phyloP scores from a whole-genome alignment of 1,140 invertebrate genomes.

The Phthorimaea operculella region DNA sequence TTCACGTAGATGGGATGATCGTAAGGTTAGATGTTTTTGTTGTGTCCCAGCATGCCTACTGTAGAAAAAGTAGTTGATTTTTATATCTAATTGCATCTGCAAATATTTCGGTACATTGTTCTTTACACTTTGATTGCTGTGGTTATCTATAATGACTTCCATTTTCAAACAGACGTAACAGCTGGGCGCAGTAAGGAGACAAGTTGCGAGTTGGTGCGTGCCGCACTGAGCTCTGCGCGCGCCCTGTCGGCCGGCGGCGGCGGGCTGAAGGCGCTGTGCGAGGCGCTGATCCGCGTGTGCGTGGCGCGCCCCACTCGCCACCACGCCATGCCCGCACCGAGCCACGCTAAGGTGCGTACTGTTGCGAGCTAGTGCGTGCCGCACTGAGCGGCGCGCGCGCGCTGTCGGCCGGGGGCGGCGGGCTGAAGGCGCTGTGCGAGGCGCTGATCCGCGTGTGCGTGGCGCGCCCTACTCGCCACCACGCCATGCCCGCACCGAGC shows the following conservation, averaged over 20 bases:
- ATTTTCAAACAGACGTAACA: conserved; percentile 31
- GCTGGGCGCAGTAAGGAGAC: conserved; percentile 29
- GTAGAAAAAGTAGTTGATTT: too few species aligned
- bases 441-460: conserved; percentile 58
- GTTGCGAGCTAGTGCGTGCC: too few species aligned
- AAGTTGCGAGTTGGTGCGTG: conserved; percentile 36
- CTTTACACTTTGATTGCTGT: too few species aligned
- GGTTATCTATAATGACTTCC: too few species aligned
- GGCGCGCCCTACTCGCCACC: conserved; percentile 35
- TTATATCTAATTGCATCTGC: too few species aligned
- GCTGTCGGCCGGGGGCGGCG: conserved; percentile 14
- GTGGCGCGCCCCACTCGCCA: conserved; percentile 35
- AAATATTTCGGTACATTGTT: too few species aligned
- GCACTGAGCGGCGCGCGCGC: not conserved
- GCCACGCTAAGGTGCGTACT: not conserved
- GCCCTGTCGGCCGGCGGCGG: not conserved
- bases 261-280: conserved; percentile 52
- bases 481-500: conserved; percentile 39
- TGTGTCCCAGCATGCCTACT: too few species aligned
- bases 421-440: conserved; percentile 59
- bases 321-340: conserved; percentile 42
- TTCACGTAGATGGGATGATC: too few species aligned
- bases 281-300: conserved; percentile 61
- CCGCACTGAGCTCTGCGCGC: conserved; percentile 8
- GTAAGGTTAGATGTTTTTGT: too few species aligned